phyloP scores from a whole-genome alignment of 2,888 invertebrate genomes.

The Cryptus armator region DNA sequence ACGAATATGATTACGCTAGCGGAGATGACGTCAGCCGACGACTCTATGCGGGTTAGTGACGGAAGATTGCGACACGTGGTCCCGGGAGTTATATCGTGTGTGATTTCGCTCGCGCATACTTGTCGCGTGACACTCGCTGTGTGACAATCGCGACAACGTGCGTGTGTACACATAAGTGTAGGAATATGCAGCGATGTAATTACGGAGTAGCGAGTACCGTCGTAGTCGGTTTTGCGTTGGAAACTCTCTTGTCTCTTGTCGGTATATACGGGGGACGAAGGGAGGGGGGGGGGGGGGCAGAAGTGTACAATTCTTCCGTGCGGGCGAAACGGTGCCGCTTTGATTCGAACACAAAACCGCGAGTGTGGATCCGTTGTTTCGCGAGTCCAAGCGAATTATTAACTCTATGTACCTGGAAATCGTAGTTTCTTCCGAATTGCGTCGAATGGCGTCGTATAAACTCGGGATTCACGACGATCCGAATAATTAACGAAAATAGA shows the following conservation, averaged over 20 bases:
- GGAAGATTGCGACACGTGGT: constrained; percentile 16
- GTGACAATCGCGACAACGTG: neutral
- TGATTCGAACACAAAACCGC: too few relatives aligned
- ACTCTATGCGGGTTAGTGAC: constrained; percentile 8
- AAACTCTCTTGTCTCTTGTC: neutral
- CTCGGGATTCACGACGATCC: constrained; percentile 67
- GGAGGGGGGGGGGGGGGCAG: too few relatives aligned
- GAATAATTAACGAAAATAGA: constrained; percentile 79
- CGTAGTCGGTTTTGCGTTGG: neutral
- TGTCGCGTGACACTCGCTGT: constrained; percentile 72
- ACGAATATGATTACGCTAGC: neutral
- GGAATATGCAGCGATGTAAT: constrained; percentile 36
- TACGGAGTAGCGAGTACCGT: constrained; percentile 2
- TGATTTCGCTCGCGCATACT: constrained; percentile 66
- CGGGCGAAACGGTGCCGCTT: too few relatives aligned
- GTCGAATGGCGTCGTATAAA: neutral
- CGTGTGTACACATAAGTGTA: constrained; percentile 18
- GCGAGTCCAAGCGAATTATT: neutral
- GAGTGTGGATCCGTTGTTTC: too few relatives aligned
- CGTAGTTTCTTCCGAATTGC: neutral
- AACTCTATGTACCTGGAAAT: too few relatives aligned
- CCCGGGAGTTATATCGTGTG: constrained; percentile 9
- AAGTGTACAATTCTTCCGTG: too few relatives aligned
- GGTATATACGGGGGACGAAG: too few relatives aligned
- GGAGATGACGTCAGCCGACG: constrained; percentile 24